Base-by-base conservation (phyloP, 2,888 invertebrate species). In the Deilephila elpenor region DNA sequence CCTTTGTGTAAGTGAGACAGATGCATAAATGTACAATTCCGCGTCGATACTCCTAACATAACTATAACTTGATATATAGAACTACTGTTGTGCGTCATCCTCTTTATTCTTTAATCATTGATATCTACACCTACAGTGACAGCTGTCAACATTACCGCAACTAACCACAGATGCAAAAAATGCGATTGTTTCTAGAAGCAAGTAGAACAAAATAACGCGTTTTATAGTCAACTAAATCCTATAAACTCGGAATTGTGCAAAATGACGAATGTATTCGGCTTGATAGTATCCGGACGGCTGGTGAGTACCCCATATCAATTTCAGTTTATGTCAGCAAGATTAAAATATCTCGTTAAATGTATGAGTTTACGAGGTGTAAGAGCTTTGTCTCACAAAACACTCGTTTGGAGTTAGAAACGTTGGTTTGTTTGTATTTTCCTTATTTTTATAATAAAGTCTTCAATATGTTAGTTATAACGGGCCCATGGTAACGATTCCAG, bases 261-360 rank as follows among this genome's bases (percentile, higher is more conserved):
- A 74, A 74, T 91, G 92, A 81, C 87, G 61, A 94, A 90, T 78
- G 96, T 97, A 95, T 97, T 98, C 89, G 98, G 97, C 37, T 92
- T 98, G 78, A 96, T 98, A 78, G 97, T 97, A 37, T 97, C 98
- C 25, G 98, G 98, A 74, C 95, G 98, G 86, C 90, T 98, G 94
- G 98, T 98, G 91, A 95, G 96, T 95, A 53, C 19, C 64, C 17
- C 20, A 19, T 29, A 71, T 61, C 67, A 59, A 59, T 19, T 19
- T 70, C 17, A 29, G 44, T 20, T 61, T 73, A 71, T 37, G 71
- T 59, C 59, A 71, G 32, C 11, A 71, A 59, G 71, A 56, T 25
- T 5, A 71, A 44, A 29, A 7, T 32, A 20, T 25, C 4, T 1
- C 20, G 11, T 53, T 70, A 29, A 19, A 37, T 34, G 59, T 25